These are phyloP conservation scores for Tenthredo scrophulariae DNA, from an alignment of 2,888 invertebrate genomes.

Conservation along the genomic window DNA sequence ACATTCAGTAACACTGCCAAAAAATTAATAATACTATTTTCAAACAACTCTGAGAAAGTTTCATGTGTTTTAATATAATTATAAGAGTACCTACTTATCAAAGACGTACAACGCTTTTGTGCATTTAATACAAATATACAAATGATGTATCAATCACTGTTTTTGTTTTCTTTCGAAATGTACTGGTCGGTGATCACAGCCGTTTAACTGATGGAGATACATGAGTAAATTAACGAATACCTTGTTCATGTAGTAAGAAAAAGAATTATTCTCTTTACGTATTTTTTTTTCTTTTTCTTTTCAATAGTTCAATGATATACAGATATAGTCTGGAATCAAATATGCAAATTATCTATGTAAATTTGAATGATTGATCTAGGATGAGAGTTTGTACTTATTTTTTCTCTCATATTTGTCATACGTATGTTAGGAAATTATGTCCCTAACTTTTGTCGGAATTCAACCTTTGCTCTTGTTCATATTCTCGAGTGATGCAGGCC, in stretches of 20 bases:
- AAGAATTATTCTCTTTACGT: neutral
- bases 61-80: neutral
- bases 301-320: neutral
- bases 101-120: neutral
- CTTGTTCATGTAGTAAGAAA: neutral
- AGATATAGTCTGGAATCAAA: neutral
- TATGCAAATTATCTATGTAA: constrained; percentile 2
- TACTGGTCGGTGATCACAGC: neutral
- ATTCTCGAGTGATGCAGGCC: neutral
- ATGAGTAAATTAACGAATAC: neutral
- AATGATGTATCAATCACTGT: constrained; percentile 2
- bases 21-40: neutral
- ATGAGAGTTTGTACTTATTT: constrained; percentile 35
- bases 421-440: neutral
- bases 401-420: neutral
- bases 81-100: neutral
- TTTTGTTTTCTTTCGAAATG: neutral
- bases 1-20: neutral
- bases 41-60: neutral
- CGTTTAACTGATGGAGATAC: neutral
- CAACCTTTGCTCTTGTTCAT: neutral
- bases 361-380: constrained; percentile 5
- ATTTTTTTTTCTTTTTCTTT: neutral
- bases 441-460: neutral
- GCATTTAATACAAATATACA: constrained; percentile 16